phyloP scores from a whole-genome alignment of 2,888 invertebrate species.

The Hyposoter didymator region DNA sequence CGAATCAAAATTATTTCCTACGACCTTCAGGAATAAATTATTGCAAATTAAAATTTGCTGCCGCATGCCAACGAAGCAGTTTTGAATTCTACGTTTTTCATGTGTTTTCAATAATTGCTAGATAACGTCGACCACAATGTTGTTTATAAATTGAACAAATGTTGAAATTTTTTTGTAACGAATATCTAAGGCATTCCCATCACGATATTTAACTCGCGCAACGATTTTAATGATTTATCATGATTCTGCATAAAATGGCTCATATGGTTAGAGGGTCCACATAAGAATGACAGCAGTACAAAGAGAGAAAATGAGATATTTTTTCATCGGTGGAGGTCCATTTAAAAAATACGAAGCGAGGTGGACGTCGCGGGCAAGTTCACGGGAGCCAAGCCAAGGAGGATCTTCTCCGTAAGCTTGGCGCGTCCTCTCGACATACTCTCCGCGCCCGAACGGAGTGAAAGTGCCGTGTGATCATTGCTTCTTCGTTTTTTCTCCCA shows the following conservation, averaged over 20 bases:
- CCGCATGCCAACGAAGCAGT: too few species aligned
- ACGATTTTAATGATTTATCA: background rate
- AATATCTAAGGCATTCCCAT: background rate
- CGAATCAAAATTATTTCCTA: too few species aligned
- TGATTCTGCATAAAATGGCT: conserved; percentile 17
- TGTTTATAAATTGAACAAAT: background rate
- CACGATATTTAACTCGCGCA: background rate
- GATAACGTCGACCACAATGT: background rate
- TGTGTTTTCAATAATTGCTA: background rate
- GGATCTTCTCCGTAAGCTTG: conserved; percentile 15
- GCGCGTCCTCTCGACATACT: conserved; percentile 78
- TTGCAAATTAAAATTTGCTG: too few species aligned
- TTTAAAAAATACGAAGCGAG: conserved; percentile 41
- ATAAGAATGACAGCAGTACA: conserved; percentile 43
- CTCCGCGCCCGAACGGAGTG: conserved; percentile 74
- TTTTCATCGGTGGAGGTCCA: conserved; percentile 49
- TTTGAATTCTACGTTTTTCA: too few species aligned
- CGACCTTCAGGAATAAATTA: too few species aligned
- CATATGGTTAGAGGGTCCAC: conserved; percentile 13
- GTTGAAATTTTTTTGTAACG: background rate
- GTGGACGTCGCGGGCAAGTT: conserved; percentile 75
- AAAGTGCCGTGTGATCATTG: conserved; percentile 74
- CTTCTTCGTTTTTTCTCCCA: conserved; percentile 54
- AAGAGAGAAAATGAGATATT: conserved; percentile 19
- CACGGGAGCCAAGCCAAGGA: conserved; percentile 75